A percentile compares a stretch with the other conserved stretches of the same genome.
Conservation (phyloP, 2,888 invertebrate genomes). For the Noctua fimbriata region DNA sequence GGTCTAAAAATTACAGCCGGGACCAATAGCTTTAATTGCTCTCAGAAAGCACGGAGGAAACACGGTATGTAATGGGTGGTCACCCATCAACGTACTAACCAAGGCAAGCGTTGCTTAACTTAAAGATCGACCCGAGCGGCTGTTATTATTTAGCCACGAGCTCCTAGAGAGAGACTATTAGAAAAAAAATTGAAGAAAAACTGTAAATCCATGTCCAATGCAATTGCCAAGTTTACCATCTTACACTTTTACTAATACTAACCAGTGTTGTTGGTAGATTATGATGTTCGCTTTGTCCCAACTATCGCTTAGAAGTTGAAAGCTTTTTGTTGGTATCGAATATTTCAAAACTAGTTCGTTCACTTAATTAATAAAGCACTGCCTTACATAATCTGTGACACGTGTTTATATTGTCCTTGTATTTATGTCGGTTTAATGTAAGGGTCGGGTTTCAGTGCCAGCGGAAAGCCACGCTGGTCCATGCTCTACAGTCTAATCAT, state of each 20-base stretch:
- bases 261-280: background rate
- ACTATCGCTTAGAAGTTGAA: background rate
- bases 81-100: too few relatives aligned
- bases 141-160: too few relatives aligned
- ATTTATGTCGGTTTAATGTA: slow-evolving; percentile 34
- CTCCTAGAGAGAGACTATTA: background rate
- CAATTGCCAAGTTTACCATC: background rate
- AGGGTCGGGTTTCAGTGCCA: slow-evolving; percentile 6
- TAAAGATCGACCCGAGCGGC: too few relatives aligned
- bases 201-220: too few relatives aligned
- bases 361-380: slow-evolving; percentile 30
- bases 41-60: too few relatives aligned
- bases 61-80: too few relatives aligned
- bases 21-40: too few relatives aligned
- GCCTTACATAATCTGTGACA: slow-evolving; percentile 39
- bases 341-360: slow-evolving; percentile 26
- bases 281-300: background rate
- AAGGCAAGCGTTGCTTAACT: too few relatives aligned
- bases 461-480: slow-evolving; percentile 7
- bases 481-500: background rate
- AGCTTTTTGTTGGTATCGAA: background rate
- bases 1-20: too few relatives aligned
- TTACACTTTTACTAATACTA: background rate
- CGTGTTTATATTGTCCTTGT: slow-evolving; percentile 39
- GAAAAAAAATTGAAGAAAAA: too few relatives aligned